Percentiles rank a stretch among this genome's conserved stretches.
These are phyloP conservation scores for Apocrypta bakeri DNA, from an alignment of 1,140 invertebrate genomes.

Conservation along the genomic window DNA sequence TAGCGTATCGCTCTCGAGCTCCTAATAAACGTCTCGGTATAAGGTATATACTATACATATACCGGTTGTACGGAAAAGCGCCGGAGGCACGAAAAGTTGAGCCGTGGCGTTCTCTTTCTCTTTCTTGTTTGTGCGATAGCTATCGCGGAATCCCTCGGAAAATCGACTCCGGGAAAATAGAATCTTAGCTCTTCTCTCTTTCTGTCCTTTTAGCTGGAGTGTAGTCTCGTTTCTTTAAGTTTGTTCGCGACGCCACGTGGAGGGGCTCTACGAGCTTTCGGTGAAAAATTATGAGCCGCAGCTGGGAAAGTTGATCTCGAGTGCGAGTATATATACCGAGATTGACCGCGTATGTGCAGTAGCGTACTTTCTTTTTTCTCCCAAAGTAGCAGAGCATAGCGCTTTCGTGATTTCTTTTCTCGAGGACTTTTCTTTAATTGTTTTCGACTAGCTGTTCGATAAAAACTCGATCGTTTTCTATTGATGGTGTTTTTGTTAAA, in stretches of 20 bases:
- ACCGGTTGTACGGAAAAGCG: not conserved
- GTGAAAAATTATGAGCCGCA: slow-evolving; percentile 26
- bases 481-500: not conserved
- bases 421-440: slow-evolving; percentile 12
- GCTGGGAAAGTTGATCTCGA: slow-evolving; percentile 29
- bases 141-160: not conserved
- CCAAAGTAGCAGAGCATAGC: too few relatives aligned
- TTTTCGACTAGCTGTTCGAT: not conserved
- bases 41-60: too few relatives aligned
- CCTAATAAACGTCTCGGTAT: not conserved
- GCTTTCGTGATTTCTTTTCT: not conserved
- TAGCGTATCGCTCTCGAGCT: not conserved
- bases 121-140: not conserved
- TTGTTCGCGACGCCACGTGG: not conserved
- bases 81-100: slow-evolving; percentile 23
- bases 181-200: not conserved
- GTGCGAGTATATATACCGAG: not conserved
- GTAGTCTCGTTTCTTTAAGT: not conserved
- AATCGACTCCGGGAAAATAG: not conserved
- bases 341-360: not conserved
- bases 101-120: not conserved
- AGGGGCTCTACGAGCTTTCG: not conserved
- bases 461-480: slow-evolving; percentile 4
- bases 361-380: not conserved
- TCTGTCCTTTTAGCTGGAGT: too few relatives aligned